These are phyloP conservation scores for Hirudinaria manillensis DNA, from an alignment of 2,888 invertebrate genomes.

Conservation along the genomic window DNA sequence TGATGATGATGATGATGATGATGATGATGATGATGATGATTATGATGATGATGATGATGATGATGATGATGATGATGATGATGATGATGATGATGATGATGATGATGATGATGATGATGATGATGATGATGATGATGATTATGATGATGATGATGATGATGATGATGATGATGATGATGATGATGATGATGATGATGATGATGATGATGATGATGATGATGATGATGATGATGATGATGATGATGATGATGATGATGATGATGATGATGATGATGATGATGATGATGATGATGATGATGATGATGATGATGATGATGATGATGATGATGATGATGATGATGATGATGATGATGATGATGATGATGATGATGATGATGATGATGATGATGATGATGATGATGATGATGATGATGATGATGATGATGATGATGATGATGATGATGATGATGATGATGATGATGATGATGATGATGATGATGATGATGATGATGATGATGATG, in stretches of 20 bases:
- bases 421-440: slow-evolving; percentile 25
- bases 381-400: slow-evolving; percentile 29
- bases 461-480: slow-evolving; percentile 27
- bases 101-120: slow-evolving; percentile 22
- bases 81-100: slow-evolving; percentile 26
- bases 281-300: slow-evolving; percentile 27
- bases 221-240: slow-evolving; percentile 30
- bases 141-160: slow-evolving; percentile 27
- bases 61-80: slow-evolving; percentile 27
- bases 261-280: slow-evolving; percentile 29
- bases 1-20: slow-evolving; percentile 30
- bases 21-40: slow-evolving; percentile 25
- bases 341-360: slow-evolving; percentile 27
- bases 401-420: slow-evolving; percentile 27
- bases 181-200: slow-evolving; percentile 28
- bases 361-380: slow-evolving; percentile 25
- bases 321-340: slow-evolving; percentile 29
- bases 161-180: slow-evolving; percentile 23
- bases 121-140: slow-evolving; percentile 29
- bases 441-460: slow-evolving; percentile 29
- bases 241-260: slow-evolving; percentile 25
- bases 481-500: slow-evolving; percentile 25
- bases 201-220: slow-evolving; percentile 27
- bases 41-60: slow-evolving; percentile 28
- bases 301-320: slow-evolving; percentile 25